Percentiles rank a stretch among this genome's conserved stretches.
Evolutionary conservation across 1,140 invertebrate genomes (phyloP).

Genomic region (Bombus impatiens): DNA sequence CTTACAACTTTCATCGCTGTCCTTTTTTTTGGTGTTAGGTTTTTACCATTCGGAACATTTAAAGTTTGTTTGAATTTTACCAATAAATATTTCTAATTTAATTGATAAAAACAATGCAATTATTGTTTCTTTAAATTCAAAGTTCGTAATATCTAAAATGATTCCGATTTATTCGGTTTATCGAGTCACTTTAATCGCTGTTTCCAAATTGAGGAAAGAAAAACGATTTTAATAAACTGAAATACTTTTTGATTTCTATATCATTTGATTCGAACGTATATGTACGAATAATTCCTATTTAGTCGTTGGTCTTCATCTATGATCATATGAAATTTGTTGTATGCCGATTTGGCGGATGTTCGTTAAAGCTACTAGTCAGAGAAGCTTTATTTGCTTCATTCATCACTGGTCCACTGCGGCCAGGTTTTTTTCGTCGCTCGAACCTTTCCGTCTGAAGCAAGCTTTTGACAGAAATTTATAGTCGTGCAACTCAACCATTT

Average conservation of each 20-base stretch:
- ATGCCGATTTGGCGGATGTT: neutral
- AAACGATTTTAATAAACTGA: neutral
- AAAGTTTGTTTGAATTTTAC: neutral
- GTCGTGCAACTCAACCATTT: neutral
- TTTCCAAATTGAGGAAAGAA: neutral
- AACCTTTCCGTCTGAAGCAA: neutral
- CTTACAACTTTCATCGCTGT: neutral
- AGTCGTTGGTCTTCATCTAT: too few relatives aligned
- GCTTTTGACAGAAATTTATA: constrained; percentile 11
- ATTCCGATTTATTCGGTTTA: neutral
- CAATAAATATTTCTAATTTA: neutral
- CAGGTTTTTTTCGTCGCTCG: neutral
- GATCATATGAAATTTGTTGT: neutral
- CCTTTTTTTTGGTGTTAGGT: fast-evolving
- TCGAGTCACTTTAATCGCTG: neutral
- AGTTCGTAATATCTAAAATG: neutral
- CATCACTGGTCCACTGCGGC: neutral
- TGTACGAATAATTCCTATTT: too few relatives aligned
- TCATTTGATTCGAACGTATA: too few relatives aligned
- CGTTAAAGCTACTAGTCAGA: neutral
- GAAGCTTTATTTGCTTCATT: constrained; percentile 10
- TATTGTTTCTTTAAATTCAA: neutral
- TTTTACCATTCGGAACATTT: neutral
- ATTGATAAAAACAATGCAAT: neutral
- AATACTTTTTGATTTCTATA: neutral